These are phyloP conservation scores for Ceyx margarethae DNA, from an alignment of 2,113 vertebrate species.

Conservation along the genomic window DNA sequence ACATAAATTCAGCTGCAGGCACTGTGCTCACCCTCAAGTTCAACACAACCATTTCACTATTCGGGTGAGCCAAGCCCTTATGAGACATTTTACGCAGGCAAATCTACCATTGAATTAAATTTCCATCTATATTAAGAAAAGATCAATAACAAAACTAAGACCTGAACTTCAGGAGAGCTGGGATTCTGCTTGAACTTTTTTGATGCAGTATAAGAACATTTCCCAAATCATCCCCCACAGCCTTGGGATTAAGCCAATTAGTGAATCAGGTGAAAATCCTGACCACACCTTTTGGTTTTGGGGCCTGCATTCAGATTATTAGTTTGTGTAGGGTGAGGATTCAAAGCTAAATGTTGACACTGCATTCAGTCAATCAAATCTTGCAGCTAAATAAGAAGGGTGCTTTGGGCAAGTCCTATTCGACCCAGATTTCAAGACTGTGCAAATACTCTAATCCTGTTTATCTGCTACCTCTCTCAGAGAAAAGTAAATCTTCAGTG, in stretches of 20 bases:
- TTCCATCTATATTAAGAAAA: not conserved
- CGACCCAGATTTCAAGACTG: slow-evolving; percentile 37
- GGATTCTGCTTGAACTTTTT: not conserved
- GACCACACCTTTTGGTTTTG: not conserved
- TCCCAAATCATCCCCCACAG: not conserved
- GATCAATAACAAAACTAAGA: not conserved
- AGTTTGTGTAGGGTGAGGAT: not conserved
- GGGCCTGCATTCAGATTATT: not conserved
- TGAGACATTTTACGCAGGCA: not conserved
- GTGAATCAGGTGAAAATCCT: not conserved
- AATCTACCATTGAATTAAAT: not conserved
- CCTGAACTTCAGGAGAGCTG: not conserved
- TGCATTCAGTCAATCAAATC: slow-evolving; percentile 29
- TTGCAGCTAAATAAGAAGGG: slow-evolving; percentile 23
- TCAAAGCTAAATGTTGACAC: slow-evolving; percentile 30
- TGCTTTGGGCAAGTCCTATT: slow-evolving; percentile 45
- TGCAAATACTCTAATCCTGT: slow-evolving; percentile 50
- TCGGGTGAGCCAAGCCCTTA: not conserved
- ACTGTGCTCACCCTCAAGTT: not conserved
- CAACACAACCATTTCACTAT: not conserved
- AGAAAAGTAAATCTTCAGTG: not conserved
- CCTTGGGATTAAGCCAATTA: not conserved
- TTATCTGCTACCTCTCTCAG: slow-evolving; percentile 30
- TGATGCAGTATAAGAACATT: not conserved
- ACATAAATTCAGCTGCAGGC: slow-evolving; percentile 1